phyloP scores from a whole-genome alignment of 2,797 vertebrate species.

The Platalea minor region DNA sequence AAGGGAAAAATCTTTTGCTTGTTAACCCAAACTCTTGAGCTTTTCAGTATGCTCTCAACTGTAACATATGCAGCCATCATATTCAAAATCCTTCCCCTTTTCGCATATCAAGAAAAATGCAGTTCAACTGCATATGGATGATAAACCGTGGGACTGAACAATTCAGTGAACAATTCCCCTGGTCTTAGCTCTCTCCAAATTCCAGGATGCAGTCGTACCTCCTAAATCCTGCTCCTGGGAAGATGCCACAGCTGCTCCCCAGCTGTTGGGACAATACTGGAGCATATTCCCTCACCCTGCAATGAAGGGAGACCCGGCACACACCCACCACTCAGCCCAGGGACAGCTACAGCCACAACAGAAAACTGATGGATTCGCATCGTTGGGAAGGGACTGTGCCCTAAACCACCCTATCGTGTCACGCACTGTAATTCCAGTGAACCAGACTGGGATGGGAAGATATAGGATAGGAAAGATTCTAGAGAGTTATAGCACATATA shows the following conservation, averaged over 20 bases:
- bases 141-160: neutral
- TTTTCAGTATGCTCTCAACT: neutral
- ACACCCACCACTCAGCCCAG: neutral
- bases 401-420: neutral
- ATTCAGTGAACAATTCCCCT: neutral
- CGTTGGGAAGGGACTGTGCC: neutral
- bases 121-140: neutral
- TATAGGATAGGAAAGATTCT: neutral
- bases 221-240: neutral
- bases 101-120: neutral
- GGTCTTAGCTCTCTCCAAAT: neutral
- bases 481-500: neutral
- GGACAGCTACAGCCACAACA: neutral
- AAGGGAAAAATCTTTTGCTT: neutral
- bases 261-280: neutral
- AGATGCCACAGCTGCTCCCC: neutral
- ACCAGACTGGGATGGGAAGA: neutral
- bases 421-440: neutral
- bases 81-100: neutral
- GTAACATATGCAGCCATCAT: neutral
- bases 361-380: neutral
- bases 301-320: accelerated
- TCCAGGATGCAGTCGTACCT: neutral
- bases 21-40: neutral
- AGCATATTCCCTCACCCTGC: neutral